Conservation (phyloP, 2,797 vertebrate genomes). For the Fratercula arctica region DNA sequence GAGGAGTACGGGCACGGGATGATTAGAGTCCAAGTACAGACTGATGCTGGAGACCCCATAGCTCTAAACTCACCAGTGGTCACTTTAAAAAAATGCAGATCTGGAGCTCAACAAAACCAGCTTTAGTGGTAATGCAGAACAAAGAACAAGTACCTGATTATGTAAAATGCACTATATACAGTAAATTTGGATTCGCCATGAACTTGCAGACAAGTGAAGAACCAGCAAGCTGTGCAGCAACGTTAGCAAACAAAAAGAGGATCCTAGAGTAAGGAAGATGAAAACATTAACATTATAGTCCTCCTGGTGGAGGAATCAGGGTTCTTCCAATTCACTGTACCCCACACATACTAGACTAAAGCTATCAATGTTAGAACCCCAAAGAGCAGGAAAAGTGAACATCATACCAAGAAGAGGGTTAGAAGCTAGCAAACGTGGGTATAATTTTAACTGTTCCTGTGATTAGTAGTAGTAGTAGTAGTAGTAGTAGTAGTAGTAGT, state of each 20-base stretch:
- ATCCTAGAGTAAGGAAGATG: background rate
- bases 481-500: background rate
- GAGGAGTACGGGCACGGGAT: background rate
- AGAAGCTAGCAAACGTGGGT: background rate
- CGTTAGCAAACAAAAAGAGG: background rate
- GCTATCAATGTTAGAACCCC: background rate
- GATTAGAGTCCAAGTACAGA: background rate
- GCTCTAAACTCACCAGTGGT: background rate
- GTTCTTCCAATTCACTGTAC: fast-evolving
- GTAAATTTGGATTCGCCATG: background rate
- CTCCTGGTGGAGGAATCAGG: background rate
- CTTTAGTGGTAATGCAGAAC: background rate
- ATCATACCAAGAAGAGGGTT: background rate
- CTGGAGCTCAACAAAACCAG: background rate
- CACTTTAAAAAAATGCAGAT: background rate
- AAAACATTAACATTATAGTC: background rate
- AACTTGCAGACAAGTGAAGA: background rate
- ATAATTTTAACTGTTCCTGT: background rate
- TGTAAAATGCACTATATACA: background rate
- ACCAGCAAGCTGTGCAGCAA: background rate
- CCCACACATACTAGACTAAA: background rate
- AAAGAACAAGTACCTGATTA: background rate
- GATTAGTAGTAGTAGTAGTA: background rate
- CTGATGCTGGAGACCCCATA: background rate
- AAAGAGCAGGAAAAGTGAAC: background rate